Evolutionary conservation across 2,113 vertebrate genomes (phyloP), one percentile per base, ranked within the genome.

Genomic region (Artemisiospiza belli): DNA sequence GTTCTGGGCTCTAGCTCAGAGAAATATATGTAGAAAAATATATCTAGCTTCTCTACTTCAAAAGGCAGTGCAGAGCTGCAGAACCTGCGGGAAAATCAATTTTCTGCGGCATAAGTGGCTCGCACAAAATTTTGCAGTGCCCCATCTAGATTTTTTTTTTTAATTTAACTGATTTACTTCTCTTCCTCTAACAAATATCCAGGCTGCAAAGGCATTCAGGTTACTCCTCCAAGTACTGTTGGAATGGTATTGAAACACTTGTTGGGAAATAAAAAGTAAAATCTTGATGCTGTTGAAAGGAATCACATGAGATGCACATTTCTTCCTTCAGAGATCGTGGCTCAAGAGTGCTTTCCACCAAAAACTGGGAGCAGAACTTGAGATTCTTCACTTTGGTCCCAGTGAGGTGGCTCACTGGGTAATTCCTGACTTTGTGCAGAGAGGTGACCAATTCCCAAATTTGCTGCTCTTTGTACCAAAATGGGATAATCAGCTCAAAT

Each of bases 71-170:
- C 55, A 83, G 83, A 96, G 87, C 91, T 81, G 90, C 87, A 95
- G 92, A 96, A 94, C 91, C 95, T 94, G 80, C n/a, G 54, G 66
- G 90, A 89, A 97, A 96, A 97, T 96, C 96, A 95, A 96, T 97
- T 97, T 97, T 92, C 93, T 96, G 93, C 46, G 1, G 80, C 80
- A 46, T 78, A 83, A 79, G 90, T 92, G 86, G 41, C 73, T 96
- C 41, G 76, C 86, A 79, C 73, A 51, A 83, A 92, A 86, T 94
- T 95, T 92, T 90, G 69, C 83, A 78, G 28, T 51, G 72, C 25
- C 74, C 68, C 58, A 87, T 78, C 72, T 68, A 64, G 39, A 31
- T 39, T 37, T 62, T 54, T 59, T 68, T 68, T 64, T 59, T 74
- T 31, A 76, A 79, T 91, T 93, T 78, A 87, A 72, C 93, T 84